Percentiles rank a stretch among this genome's conserved stretches.
Conservation (phyloP, 2,113 vertebrate species). For the Xyliphius kryptos region DNA sequence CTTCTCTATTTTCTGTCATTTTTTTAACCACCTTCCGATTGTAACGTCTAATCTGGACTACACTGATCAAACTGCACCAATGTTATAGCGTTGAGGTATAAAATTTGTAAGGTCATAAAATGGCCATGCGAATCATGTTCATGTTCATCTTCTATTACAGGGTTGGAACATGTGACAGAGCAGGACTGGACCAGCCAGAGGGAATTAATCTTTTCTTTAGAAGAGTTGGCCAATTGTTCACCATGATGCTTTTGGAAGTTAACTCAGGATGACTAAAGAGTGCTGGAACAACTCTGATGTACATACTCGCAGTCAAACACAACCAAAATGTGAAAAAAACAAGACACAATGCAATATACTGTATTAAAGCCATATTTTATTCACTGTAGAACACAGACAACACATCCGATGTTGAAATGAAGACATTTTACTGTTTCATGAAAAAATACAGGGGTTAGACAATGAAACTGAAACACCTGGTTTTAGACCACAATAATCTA, state of each 20-base stretch:
- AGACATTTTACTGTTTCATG: too few species aligned
- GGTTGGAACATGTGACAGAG: not conserved
- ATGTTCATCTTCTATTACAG: conserved; percentile 3
- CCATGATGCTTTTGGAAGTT: not conserved
- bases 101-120: conserved; percentile 9
- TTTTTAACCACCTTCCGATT: not conserved
- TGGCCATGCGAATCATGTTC: not conserved
- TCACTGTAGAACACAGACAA: too few species aligned
- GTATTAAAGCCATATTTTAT: too few species aligned
- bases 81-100: not conserved
- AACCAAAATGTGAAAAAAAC: too few species aligned
- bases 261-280: not conserved
- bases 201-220: not conserved
- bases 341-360: too few species aligned
- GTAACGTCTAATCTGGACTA: not conserved
- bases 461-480: too few species aligned
- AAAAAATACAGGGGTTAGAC: too few species aligned
- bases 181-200: not conserved
- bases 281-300: not conserved
- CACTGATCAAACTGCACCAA: not conserved
- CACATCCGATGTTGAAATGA: too few species aligned
- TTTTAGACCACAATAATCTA: too few species aligned
- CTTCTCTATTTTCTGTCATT: conserved; percentile 1
- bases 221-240: not conserved
- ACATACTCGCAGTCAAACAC: too few species aligned